Conservation (phyloP, 2,797 vertebrate genomes). For the Poeciliopsis gracilis region DNA sequence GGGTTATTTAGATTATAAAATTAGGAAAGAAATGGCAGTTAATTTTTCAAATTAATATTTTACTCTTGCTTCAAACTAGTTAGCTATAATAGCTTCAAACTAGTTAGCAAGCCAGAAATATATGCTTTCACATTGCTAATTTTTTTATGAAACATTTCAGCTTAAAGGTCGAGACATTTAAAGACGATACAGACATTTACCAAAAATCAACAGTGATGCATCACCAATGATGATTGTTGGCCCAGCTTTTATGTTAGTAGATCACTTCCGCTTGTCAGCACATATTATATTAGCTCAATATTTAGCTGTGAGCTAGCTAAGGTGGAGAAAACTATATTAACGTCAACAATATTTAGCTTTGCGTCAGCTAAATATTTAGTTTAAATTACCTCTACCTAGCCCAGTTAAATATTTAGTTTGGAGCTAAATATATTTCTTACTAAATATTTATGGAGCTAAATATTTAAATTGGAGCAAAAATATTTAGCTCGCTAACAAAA, state of each 20-base stretch:
- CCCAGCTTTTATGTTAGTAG: neutral
- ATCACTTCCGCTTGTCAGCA: neutral
- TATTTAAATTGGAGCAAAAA: no score
- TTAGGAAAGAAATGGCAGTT: neutral
- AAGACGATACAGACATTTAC: neutral
- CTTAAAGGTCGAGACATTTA: neutral
- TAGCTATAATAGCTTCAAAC: neutral
- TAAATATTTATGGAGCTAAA: neutral
- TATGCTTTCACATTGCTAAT: neutral
- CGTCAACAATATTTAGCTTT: neutral
- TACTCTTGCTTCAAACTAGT: no score
- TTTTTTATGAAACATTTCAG: neutral
- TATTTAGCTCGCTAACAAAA: no score
- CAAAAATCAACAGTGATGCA: neutral
- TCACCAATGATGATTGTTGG: neutral
- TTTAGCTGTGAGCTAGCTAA: neutral
- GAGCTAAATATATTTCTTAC: neutral
- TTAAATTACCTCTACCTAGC: neutral
- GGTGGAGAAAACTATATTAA: neutral
- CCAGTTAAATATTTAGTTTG: neutral
- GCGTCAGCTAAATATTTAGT: neutral
- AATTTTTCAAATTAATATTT: neutral
- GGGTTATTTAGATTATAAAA: neutral
- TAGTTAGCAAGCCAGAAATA: neutral
- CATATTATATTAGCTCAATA: neutral